Conservation (phyloP, 1,140 invertebrate species). For the Magallana ariakensis region DNA sequence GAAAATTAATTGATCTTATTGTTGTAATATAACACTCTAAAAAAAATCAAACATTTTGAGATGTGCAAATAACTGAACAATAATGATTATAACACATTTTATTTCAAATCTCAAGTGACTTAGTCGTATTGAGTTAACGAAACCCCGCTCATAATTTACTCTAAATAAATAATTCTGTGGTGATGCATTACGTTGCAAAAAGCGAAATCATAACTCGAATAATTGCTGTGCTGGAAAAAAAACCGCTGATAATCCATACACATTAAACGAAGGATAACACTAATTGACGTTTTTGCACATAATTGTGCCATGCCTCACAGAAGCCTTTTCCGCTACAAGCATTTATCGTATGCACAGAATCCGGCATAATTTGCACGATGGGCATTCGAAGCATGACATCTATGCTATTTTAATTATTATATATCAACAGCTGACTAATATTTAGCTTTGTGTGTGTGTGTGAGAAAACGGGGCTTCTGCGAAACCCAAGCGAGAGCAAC, state of each 20-base stretch:
- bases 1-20: too few species aligned
- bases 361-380: constrained; percentile 11
- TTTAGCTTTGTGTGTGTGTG: background rate
- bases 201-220: background rate
- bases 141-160: too few species aligned
- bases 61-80: too few species aligned
- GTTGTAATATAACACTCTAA: too few species aligned
- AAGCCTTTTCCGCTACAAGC: background rate
- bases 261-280: background rate
- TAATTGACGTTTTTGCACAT: constrained; percentile 21
- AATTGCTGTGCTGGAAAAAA: background rate
- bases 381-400: constrained; percentile 18
- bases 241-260: background rate
- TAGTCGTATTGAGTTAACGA: too few species aligned
- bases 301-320: constrained; percentile 1
- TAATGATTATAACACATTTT: too few species aligned
- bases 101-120: too few species aligned
- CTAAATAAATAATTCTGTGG: background rate
- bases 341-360: background rate
- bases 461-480: constrained; percentile 13
- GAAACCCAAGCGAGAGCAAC: background rate
- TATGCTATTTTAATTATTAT: constrained; percentile 30
- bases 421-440: constrained; percentile 28
- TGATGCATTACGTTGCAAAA: background rate
- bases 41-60: too few species aligned